Evolutionary conservation across 1,140 invertebrate species (phyloP), one percentile per base, ranked within the genome.

Genomic region (Episyrphus balteatus): DNA sequence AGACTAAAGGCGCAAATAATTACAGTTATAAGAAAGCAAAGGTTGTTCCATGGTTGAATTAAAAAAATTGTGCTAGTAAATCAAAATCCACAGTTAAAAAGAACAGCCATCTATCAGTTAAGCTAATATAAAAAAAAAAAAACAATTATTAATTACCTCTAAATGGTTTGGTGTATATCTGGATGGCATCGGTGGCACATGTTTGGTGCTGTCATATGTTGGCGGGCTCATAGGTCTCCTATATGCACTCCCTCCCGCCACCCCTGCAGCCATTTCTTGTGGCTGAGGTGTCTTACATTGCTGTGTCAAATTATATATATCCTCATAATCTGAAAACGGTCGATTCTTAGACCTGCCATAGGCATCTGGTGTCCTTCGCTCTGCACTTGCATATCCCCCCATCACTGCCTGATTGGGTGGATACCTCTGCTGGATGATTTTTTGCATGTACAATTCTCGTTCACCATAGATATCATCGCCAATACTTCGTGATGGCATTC

Each of bases 321-420:
- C 86, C 71, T 88, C 85, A 60, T 88, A 89, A 56, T 89, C 86
- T 0, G 77, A 77, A 46, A 72, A 67, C 48, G 75, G 71, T 9
- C 70, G 67, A n/a, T 70, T 65, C 36, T 69, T 76, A 13, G 82
- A 82, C 38, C 85, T 70, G 0, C 84, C 83, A 55, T 89, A 89
- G 13, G 84, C 82, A 57, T 90, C 87, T 0, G 86, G 86, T 8
- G 85, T 88, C 50, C 85, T 72, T 53, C 85, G 73, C 61, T 88
- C 86, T 9, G 42, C 44, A 48, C 42, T 48, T 12, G 38, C 17
- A 33, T 47, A 47, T 8, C 57, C 55, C 17, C 59, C 56, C 37
- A 60, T 18, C 1, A 47, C 34, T 21, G 56, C 51, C 44, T 57
- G 52, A 38, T 62, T 59, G 3, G 42, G 53, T 38, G 55, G 51